Evolutionary conservation across 2,888 invertebrate species (phyloP).

Genomic region (Mactromeris polynyma): DNA sequence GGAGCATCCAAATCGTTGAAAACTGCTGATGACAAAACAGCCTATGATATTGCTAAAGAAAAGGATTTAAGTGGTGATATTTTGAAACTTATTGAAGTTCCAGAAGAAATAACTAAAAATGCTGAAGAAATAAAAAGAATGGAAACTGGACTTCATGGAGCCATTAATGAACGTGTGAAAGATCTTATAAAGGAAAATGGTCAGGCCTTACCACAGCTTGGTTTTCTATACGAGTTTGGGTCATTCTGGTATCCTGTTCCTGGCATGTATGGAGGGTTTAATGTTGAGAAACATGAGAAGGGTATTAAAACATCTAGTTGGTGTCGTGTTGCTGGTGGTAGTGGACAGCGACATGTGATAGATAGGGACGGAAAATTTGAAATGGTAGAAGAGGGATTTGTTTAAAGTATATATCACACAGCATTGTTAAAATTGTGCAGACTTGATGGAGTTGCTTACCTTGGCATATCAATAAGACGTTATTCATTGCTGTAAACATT

Average conservation of each 20-base stretch:
- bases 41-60: slow-evolving; percentile 57
- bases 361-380: slow-evolving; percentile 59
- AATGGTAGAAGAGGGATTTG: slow-evolving; percentile 52
- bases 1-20: slow-evolving; percentile 55
- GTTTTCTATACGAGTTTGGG: slow-evolving; percentile 53
- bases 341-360: slow-evolving; percentile 61
- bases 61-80: slow-evolving; percentile 25
- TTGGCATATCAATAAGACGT: too few species aligned
- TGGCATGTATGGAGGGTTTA: slow-evolving; percentile 51
- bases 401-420: background rate
- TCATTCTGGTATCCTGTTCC: slow-evolving; percentile 52
- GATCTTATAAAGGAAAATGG: slow-evolving; percentile 51
- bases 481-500: too few species aligned
- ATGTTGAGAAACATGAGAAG: slow-evolving; percentile 26
- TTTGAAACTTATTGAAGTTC: slow-evolving; percentile 44
- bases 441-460: too few species aligned
- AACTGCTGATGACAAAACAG: slow-evolving; percentile 48
- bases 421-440: background rate
- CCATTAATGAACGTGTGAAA: slow-evolving; percentile 41
- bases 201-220: slow-evolving; percentile 54
- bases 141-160: slow-evolving; percentile 54
- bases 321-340: slow-evolving; percentile 60
- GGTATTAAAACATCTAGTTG: slow-evolving; percentile 43
- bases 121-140: slow-evolving; percentile 52
- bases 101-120: slow-evolving; percentile 36